Percentiles rank a stretch among this genome's conserved stretches.
These are phyloP conservation scores for Catostomus latipinnis DNA, from an alignment of 2,797 vertebrate species.

Conservation along the genomic window DNA sequence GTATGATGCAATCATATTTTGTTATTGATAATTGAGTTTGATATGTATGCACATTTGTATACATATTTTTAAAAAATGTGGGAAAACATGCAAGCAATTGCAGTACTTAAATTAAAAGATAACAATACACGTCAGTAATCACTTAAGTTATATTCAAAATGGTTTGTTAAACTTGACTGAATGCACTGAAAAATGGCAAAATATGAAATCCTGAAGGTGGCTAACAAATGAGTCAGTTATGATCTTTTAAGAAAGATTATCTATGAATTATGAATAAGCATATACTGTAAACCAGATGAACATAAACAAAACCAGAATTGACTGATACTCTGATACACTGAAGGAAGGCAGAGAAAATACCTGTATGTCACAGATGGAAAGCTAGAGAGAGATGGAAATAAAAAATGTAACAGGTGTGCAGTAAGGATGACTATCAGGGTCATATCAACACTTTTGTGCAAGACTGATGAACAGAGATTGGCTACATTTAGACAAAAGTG, in stretches of 20 bases:
- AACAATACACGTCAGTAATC: neutral
- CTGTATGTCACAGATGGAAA: slow-evolving; percentile 86
- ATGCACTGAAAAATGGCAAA: neutral
- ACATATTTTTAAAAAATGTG: too few relatives aligned
- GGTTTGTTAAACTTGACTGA: neutral
- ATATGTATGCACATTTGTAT: too few relatives aligned
- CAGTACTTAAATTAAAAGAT: too few relatives aligned
- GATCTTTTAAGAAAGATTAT: neutral
- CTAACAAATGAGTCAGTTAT: neutral
- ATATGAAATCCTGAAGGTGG: neutral
- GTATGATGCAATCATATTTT: neutral
- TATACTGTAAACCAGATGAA: neutral
- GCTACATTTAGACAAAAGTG: slow-evolving; percentile 8
- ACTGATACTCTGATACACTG: too few relatives aligned
- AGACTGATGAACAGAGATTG: slow-evolving; percentile 8
- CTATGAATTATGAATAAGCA: neutral
- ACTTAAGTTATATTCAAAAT: slow-evolving; percentile 1
- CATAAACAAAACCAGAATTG: neutral
- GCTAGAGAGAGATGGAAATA: slow-evolving; percentile 77
- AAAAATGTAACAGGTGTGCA: slow-evolving; percentile 54
- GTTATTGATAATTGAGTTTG: too few relatives aligned
- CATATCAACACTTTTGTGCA: slow-evolving; percentile 5
- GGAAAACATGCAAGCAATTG: too few relatives aligned
- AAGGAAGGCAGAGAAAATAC: slow-evolving; percentile 67
- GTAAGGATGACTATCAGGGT: neutral